Evolutionary conservation across 2,797 vertebrate species (phyloP), one percentile per base, ranked within the genome.

Genomic region (Cynodonichthys magdalenae): DNA sequence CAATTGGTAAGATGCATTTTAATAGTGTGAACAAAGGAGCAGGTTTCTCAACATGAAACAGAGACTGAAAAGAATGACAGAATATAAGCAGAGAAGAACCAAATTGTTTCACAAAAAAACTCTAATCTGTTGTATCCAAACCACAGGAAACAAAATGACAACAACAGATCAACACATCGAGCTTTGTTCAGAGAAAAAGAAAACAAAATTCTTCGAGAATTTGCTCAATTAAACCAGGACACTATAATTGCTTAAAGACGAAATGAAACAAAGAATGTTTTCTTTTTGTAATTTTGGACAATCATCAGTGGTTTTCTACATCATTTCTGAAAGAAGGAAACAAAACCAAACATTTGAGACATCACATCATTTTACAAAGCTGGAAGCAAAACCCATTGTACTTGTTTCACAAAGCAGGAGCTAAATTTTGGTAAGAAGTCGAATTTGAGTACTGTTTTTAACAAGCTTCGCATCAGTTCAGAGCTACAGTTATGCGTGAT

Each of bases 101-200:
- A 46, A 41, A 56, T 29, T 1, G 34, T 41, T 47, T 57, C 28
- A 15, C 2, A 28, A n/a, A 28, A n/a, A 72, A 56, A 52, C 28
- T 44, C 28, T 34, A 50, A 31, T 19, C 57, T 11, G 31, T 19
- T 66, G 50, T n/a, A 28, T 60, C 45, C 14, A 65, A 65, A 70
- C n/a, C 28, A 27, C 44, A 31, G 18, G 28, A 52, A 42, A 59
- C 45, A 46, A 45, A 15, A 29, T 4, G 9, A 31, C 6, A 3
- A 51, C 29, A 62, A 15, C 45, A 36, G 47, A 53, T 69, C 29
- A 45, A 52, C 20, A 28, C 24, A 51, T 46, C 15, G 39, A 59
- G 29, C 5, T 57, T 55, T 27, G 17, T 28, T 48, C 15, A 34
- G 45, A 48, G 31, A 60, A 20, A 41, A 15, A 27, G 18, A 36